Base-by-base conservation (phyloP, 2,888 invertebrate species). In the Amiota communis region DNA sequence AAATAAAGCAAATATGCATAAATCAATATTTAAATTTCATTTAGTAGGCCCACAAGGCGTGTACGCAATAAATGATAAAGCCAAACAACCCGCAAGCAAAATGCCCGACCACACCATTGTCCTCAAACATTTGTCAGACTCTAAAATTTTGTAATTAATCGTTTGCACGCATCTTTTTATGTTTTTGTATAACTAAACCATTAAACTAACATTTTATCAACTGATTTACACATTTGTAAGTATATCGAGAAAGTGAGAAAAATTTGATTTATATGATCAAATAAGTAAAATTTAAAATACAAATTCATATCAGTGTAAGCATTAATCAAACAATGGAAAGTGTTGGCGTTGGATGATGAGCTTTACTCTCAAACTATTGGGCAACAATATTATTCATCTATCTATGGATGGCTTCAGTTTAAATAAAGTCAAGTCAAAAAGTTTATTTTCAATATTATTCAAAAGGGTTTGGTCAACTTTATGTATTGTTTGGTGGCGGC, bases 21-120 rank as follows among this genome's bases (percentile, higher is more conserved):
- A 79, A 79, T 79, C 79, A 79, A 79, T 79, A 77, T 78, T 78
- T 77, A 77, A 73, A 76, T 77, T 78, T 76, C 72, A 78, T 78
- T 78, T 67, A 13, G 12, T 13, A 64, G 65, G 53, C 57, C 74
- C 74, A 79, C 75, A 74, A 75, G 82, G 80, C 83, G 80, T 80
- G 76, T 80, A 75, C 76, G 75, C 70, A 10, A 64, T 47, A 64
- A 64, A 10, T 15, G 47, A 9, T 12, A 23, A 61, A 36, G 36
- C 36, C 59, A 59, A 59, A 4, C 64, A 47, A 13, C n/a, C 64
- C 15, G 17, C 20, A 9, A 17, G 59, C 15, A 17, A 36, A 20
- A 59, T 20, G 59, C 11, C 17, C 63, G 12, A 12, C 36, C 4
- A 36, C 36, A 36, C 36, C 36, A 23, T 23, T 23, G 36, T 36